These are phyloP conservation scores for Megalopta genalis DNA, from an alignment of 1,140 invertebrate species.

Conservation along the genomic window DNA sequence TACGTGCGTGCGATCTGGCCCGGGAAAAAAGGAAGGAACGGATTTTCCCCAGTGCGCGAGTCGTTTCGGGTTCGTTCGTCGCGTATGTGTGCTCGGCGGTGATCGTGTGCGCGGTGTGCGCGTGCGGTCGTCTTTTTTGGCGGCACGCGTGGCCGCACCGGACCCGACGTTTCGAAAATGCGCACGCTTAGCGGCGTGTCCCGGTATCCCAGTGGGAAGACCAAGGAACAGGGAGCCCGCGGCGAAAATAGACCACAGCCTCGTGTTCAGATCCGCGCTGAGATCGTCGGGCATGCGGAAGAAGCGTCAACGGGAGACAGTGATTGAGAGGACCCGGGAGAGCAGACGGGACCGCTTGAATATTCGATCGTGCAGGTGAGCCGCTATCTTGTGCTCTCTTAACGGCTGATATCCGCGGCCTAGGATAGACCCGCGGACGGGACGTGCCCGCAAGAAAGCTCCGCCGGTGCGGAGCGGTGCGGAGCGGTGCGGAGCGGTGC, in stretches of 20 bases:
- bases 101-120: neutral
- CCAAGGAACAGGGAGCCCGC: constrained; percentile 24
- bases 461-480: too few relatives aligned
- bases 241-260: constrained; percentile 36
- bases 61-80: neutral
- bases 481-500: too few relatives aligned
- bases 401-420: constrained; percentile 4
- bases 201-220: constrained; percentile 39
- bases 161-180: constrained; percentile 42
- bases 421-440: neutral
- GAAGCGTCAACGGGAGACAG: constrained; percentile 43
- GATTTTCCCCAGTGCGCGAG: too few relatives aligned
- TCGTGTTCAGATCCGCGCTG: constrained; percentile 23
- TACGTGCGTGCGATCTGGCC: neutral
- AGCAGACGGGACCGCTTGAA: constrained; percentile 29
- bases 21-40: too few relatives aligned
- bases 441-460: too few relatives aligned
- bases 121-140: constrained; percentile 27
- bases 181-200: neutral
- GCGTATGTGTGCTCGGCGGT: neutral
- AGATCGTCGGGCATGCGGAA: constrained; percentile 57
- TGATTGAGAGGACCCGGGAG: constrained; percentile 55
- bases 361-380: constrained; percentile 57
- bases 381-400: constrained; percentile 17
- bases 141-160: constrained; percentile 14